phyloP scores from a whole-genome alignment of 2,113 vertebrate species.

The Monopterus albus region DNA sequence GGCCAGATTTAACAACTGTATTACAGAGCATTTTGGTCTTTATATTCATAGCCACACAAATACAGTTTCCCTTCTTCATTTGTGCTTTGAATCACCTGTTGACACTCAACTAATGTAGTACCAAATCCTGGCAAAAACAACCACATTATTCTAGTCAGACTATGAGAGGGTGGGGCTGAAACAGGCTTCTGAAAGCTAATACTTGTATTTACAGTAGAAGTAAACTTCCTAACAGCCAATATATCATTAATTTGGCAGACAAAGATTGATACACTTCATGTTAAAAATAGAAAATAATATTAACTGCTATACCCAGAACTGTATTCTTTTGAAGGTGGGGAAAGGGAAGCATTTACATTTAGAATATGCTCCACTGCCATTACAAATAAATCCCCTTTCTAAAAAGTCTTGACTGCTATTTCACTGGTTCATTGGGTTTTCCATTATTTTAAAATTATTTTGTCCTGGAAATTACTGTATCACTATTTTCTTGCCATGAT shows the following conservation, averaged over 20 bases:
- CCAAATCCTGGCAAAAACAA: slow-evolving; percentile 19
- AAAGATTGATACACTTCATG: not conserved
- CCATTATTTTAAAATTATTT: too few relatives aligned
- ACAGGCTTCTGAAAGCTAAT: slow-evolving; percentile 22
- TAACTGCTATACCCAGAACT: not conserved
- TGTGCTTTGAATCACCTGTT: slow-evolving; percentile 15
- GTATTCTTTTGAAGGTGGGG: not conserved
- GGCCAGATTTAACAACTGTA: not conserved
- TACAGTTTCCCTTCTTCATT: slow-evolving; percentile 3
- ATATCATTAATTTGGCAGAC: not conserved
- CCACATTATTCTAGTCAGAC: slow-evolving; percentile 5
- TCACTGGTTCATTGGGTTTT: too few relatives aligned
- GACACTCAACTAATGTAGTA: slow-evolving; percentile 21
- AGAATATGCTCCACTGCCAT: too few relatives aligned
- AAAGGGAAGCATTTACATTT: not conserved
- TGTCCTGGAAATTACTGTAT: too few relatives aligned
- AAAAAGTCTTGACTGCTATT: too few relatives aligned
- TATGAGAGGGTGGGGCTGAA: slow-evolving; percentile 13
- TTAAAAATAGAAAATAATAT: not conserved
- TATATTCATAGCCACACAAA: not conserved
- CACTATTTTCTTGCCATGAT: too few relatives aligned
- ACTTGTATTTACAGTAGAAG: not conserved
- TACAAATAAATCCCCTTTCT: too few relatives aligned
- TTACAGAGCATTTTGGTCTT: not conserved
- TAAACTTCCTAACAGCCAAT: not conserved